Evolutionary conservation across 2,888 invertebrate genomes (phyloP).

Genomic region (Campoplex nolae): DNA sequence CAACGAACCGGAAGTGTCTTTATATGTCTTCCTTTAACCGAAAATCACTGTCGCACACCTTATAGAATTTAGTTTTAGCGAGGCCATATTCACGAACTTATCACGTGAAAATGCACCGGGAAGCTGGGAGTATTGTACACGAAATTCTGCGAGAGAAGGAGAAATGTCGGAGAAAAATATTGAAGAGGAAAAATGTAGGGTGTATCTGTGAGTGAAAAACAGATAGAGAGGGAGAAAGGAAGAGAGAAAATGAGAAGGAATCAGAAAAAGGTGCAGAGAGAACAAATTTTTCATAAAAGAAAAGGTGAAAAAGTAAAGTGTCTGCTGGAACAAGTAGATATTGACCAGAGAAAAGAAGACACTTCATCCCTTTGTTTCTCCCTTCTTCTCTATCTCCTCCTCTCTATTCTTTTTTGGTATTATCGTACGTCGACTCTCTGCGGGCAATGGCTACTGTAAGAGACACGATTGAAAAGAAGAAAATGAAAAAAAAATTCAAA

Average conservation of each 20-base stretch:
- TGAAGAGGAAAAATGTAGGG: slow-evolving; percentile 30
- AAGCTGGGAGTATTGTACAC: slow-evolving; percentile 37
- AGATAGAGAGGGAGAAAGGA: slow-evolving; percentile 7
- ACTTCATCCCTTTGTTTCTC: slow-evolving; percentile 8
- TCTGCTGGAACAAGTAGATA: slow-evolving; percentile 57
- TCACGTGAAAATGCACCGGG: slow-evolving; percentile 52
- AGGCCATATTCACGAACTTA: slow-evolving; percentile 50
- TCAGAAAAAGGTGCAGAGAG: slow-evolving; percentile 15
- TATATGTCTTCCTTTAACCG: background rate
- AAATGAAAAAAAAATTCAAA: slow-evolving; percentile 29
- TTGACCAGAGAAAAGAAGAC: slow-evolving; percentile 58
- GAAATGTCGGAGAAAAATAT: slow-evolving; percentile 37
- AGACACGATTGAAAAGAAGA: slow-evolving; percentile 9
- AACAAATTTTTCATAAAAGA: slow-evolving; percentile 3
- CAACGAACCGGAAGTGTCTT: slow-evolving; percentile 46
- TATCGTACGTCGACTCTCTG: slow-evolving; percentile 42
- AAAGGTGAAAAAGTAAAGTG: slow-evolving; percentile 49
- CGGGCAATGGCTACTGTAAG: slow-evolving; percentile 51
- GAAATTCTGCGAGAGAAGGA: slow-evolving; percentile 30
- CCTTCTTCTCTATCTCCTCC: slow-evolving; percentile 4
- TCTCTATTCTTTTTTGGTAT: slow-evolving; percentile 45
- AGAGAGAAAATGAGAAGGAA: slow-evolving; percentile 6
- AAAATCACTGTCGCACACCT: slow-evolving; percentile 39
- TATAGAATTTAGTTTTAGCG: slow-evolving; percentile 55
- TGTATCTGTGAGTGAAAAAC: background rate